Evolutionary conservation across 2,797 vertebrate genomes (phyloP), one percentile per base, ranked within the genome.

Genomic region (Adelosebastes latens): DNA sequence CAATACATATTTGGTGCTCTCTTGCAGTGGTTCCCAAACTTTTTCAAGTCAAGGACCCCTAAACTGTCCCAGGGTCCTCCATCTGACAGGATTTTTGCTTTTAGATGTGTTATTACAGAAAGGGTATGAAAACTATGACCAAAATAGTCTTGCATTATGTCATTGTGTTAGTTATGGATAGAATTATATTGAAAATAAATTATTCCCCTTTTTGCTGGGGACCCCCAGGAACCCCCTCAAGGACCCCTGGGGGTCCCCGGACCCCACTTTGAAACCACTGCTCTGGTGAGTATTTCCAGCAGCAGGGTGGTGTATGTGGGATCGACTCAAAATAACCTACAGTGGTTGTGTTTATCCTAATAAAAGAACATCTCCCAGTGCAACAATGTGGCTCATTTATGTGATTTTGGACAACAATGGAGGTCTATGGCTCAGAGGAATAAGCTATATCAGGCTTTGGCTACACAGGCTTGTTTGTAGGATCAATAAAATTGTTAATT

Each of bases 61-160:
- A 18, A 49, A 49, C 46, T 49, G 46, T 42, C 39, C 39, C 39
- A 42, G 39, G 13, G 13, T 42, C 39, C 13, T 42, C 39, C 39
- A 42, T 42, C 39, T 42, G 39, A 42, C 14, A 14, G 39, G 39
- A 14, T 42, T 42, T 42, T 42, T 42, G 39, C 39, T 39, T 39
- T 39, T 39, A 39, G 36, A 39, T 39, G 36, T 39, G 36, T 0
- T 39, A 39, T 39, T 39, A 39, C 36, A 39, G 36, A 42, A 49
- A 49, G 18, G 46, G 3, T 49, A 49, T 0, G 18, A 0, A 49
- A 49, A 49, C 46, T 16, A 49, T 0, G 46, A 49, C 46, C 18
- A 20, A 49, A 49, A 49, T 49, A 49, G 1, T 49, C 46, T 3
- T 49, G 18, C 18, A 20, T 49, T 49, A 20, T 49, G 0, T 49